A percentile compares a stretch with the other conserved stretches of the same genome.
phyloP scores from a whole-genome alignment of 2,888 invertebrate species.

The Agonopterix arenella region DNA sequence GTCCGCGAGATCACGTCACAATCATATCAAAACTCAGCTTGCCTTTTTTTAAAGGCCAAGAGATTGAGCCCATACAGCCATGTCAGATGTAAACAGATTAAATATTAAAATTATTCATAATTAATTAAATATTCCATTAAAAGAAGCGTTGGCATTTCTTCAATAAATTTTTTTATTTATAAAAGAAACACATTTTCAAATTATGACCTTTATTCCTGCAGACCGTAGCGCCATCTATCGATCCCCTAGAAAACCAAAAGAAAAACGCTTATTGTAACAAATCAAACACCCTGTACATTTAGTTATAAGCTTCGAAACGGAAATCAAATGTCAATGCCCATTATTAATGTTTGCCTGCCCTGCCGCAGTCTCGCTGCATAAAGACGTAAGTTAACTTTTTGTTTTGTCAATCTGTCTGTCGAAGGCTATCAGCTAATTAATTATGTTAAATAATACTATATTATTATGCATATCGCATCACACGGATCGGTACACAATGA shows the following conservation, averaged over 20 bases:
- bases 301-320: slow-evolving; percentile 32
- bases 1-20: too few relatives aligned
- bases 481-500: slow-evolving; percentile 38
- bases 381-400: slow-evolving; percentile 60
- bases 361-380: slow-evolving; percentile 56
- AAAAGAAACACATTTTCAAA: background rate
- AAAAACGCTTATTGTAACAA: background rate
- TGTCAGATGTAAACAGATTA: too few relatives aligned
- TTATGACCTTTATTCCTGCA: too few relatives aligned
- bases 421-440: slow-evolving; percentile 37
- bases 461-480: slow-evolving; percentile 71
- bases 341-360: slow-evolving; percentile 66
- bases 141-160: too few relatives aligned
- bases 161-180: too few relatives aligned
- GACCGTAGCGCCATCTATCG: too few relatives aligned
- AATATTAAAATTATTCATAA: too few relatives aligned
- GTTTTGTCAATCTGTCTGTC: slow-evolving; percentile 62
- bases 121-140: too few relatives aligned
- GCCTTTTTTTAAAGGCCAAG: too few relatives aligned
- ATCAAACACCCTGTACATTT: slow-evolving; percentile 9
- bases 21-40: too few relatives aligned
- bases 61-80: too few relatives aligned
- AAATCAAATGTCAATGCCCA: slow-evolving; percentile 58
- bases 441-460: slow-evolving; percentile 70
- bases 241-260: too few relatives aligned